phyloP scores from a whole-genome alignment of 2,888 invertebrate species.

The Cephus spinipes region DNA sequence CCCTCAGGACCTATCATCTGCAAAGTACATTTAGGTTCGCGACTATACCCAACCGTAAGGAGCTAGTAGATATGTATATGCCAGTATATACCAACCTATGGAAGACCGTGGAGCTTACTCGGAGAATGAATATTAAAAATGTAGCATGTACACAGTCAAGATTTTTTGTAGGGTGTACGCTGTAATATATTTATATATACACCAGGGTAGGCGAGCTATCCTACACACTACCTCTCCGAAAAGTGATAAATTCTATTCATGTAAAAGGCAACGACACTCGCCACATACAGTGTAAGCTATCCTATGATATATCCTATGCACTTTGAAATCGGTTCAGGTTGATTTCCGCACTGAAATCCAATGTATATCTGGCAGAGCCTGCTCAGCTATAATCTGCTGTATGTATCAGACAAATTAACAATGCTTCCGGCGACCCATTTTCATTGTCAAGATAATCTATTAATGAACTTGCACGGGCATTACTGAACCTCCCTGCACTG shows the following conservation, averaged over 20 bases:
- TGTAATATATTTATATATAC: background rate
- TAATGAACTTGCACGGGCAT: conserved; percentile 10
- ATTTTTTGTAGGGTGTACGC: background rate
- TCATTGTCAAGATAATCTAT: conserved; percentile 13
- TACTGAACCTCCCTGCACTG: background rate
- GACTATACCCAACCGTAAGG: background rate
- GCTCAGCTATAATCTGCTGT: background rate
- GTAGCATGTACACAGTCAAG: background rate
- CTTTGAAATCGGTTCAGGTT: background rate
- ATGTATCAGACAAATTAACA: background rate
- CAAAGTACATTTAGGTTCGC: conserved; percentile 10
- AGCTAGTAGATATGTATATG: background rate
- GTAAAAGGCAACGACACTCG: background rate
- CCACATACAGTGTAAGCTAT: background rate
- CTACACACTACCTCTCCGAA: background rate
- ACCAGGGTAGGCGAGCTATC: background rate
- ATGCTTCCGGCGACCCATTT: background rate
- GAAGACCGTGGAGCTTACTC: background rate
- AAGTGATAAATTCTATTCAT: background rate
- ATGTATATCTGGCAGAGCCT: background rate
- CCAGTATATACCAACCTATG: background rate
- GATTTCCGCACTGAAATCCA: background rate
- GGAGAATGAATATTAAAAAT: background rate
- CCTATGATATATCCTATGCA: background rate
- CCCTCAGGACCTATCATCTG: conserved; percentile 12